A percentile compares a stretch with the other conserved stretches of the same genome.
phyloP scores from a whole-genome alignment of 2,888 invertebrate genomes.

The Drosophila putrida region DNA sequence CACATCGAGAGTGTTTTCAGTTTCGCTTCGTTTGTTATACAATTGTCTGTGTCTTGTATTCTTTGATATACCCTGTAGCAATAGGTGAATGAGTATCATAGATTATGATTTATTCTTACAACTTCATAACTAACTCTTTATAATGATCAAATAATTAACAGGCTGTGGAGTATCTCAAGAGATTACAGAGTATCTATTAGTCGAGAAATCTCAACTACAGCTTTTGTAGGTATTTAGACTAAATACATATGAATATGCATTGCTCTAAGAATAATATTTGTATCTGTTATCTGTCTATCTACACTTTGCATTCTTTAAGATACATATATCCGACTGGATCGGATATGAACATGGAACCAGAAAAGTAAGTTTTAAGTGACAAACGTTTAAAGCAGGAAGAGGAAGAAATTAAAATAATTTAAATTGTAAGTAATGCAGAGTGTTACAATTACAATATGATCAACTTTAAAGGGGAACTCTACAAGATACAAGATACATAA shows the following conservation, averaged over 20 bases:
- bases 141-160: too few relatives aligned
- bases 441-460: background rate
- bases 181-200: background rate
- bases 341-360: background rate
- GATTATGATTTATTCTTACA: too few relatives aligned
- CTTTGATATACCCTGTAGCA: background rate
- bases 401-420: background rate
- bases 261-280: conserved; percentile 16
- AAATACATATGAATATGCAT: background rate
- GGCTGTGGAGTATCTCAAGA: background rate
- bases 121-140: too few relatives aligned
- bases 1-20: conserved; percentile 9
- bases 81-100: background rate
- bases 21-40: background rate
- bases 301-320: conserved; percentile 7
- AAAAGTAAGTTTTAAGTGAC: background rate
- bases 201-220: background rate
- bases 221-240: background rate
- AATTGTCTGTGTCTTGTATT: background rate
- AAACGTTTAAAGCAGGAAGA: background rate
- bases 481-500: background rate
- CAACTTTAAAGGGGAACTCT: background rate
- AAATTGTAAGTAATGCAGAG: background rate
- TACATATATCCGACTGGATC: background rate
- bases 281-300: conserved; percentile 12